These are phyloP conservation scores for Sisyra nigra DNA, from an alignment of 2,888 invertebrate genomes.

Conservation along the genomic window DNA sequence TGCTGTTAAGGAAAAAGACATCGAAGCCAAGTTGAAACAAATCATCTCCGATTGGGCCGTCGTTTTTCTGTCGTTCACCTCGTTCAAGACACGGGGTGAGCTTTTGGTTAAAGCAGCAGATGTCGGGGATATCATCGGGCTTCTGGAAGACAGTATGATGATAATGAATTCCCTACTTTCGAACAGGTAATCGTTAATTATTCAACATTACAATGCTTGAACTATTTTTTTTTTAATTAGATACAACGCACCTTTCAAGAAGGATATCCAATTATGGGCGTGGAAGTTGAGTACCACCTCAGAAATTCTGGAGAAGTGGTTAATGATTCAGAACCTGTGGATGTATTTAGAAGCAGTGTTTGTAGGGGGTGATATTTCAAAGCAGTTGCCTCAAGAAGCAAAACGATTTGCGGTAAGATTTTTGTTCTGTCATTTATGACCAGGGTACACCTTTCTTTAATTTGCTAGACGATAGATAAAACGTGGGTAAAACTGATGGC, in stretches of 20 bases:
- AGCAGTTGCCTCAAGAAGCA: constrained; percentile 67
- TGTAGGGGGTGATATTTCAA: constrained; percentile 80
- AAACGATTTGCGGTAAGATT: constrained; percentile 48
- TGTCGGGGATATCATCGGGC: constrained; percentile 57
- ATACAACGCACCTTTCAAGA: constrained; percentile 75
- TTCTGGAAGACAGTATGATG: constrained; percentile 77
- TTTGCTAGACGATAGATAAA: constrained; percentile 58
- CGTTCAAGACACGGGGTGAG: constrained; percentile 71
- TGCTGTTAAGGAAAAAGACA: constrained; percentile 80
- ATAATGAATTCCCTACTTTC: constrained; percentile 68
- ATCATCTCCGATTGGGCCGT: constrained; percentile 66
- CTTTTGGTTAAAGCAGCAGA: constrained; percentile 60
- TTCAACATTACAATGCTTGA: background rate
- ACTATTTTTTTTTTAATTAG: constrained; percentile 25
- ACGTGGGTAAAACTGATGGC: constrained; percentile 78
- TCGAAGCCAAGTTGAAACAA: constrained; percentile 74
- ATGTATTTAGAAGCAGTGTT: constrained; percentile 83
- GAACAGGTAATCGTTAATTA: constrained; percentile 43
- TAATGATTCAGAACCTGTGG: constrained; percentile 77
- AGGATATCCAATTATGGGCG: constrained; percentile 68
- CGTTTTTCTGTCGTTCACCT: constrained; percentile 50
- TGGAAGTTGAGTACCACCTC: constrained; percentile 61
- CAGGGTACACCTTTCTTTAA: background rate
- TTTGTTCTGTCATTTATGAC: constrained; percentile 10
- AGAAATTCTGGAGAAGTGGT: constrained; percentile 75